Evolutionary conservation across 64 coral and sea anemone species (phyloP).

Genomic region (Dendronephthya gigantea): DNA sequence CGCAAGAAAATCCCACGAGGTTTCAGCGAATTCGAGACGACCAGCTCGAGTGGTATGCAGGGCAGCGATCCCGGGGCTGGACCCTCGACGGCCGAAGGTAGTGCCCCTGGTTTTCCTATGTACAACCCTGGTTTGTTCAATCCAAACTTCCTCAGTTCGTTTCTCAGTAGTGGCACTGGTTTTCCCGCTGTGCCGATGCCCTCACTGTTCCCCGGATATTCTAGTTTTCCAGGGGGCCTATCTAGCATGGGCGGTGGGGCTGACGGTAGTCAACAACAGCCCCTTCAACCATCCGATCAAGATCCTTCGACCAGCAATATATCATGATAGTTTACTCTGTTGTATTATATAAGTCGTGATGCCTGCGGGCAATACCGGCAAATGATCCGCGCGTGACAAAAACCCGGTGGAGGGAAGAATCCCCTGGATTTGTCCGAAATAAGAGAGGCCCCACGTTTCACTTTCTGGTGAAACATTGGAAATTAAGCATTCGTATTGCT

Average conservation of each 20-base stretch:
- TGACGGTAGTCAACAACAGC: neutral
- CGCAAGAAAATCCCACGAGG: slow-evolving; percentile 77
- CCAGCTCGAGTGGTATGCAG: slow-evolving; percentile 28
- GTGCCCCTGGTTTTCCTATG: neutral
- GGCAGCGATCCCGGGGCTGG: slow-evolving; percentile 29
- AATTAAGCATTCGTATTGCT: no score
- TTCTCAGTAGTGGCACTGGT: neutral
- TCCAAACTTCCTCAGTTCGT: neutral
- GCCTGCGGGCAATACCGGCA: slow-evolving; percentile 39
- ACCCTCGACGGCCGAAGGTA: slow-evolving; percentile 18
- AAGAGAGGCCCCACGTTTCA: no score
- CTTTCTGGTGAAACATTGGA: no score
- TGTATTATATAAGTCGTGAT: neutral
- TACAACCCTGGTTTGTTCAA: neutral
- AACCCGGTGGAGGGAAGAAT: no score
- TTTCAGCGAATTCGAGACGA: slow-evolving; percentile 59
- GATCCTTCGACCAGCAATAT: neutral
- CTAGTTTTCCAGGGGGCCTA: neutral
- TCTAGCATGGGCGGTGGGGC: neutral
- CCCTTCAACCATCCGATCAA: slow-evolving; percentile 9
- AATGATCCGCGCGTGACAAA: neutral
- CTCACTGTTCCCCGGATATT: neutral
- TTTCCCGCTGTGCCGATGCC: neutral
- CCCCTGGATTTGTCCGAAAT: no score
- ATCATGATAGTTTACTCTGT: neutral